Percentiles rank a stretch among this genome's conserved stretches.
Conservation (phyloP, 2,113 vertebrate species). For the Polypterus bichir region DNA sequence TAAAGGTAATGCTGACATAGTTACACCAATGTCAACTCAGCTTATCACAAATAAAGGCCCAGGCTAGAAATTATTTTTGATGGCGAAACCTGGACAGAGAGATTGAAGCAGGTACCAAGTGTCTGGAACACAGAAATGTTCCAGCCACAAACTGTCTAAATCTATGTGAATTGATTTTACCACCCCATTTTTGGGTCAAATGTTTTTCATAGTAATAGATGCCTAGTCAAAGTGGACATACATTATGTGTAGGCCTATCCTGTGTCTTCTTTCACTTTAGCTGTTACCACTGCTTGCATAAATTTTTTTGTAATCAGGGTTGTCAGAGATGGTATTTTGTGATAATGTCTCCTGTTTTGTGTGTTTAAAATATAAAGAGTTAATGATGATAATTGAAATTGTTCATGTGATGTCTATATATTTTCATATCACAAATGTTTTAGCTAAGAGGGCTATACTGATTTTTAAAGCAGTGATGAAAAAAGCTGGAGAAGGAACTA, state of each 20-base stretch:
- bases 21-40: not conserved
- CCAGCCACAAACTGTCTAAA: not conserved
- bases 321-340: not conserved
- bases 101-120: not conserved
- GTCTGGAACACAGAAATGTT: not conserved
- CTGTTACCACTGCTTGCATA: not conserved
- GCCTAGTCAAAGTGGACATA: not conserved
- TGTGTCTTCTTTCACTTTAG: not conserved
- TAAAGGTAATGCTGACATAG: not conserved
- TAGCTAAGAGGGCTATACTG: constrained; percentile 5
- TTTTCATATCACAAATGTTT: constrained; percentile 5
- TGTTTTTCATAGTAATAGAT: not conserved
- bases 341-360: constrained; percentile 7
- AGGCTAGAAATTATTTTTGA: not conserved
- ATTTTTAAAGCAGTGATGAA: constrained; percentile 11
- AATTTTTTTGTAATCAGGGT: not conserved
- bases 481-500: not conserved
- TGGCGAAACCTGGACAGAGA: constrained; percentile 18
- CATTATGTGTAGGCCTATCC: not conserved
- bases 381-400: constrained; percentile 6
- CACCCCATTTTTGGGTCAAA: not conserved
- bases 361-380: not conserved
- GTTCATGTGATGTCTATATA: not conserved
- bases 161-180: not conserved
- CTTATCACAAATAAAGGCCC: constrained; percentile 17